A percentile compares a stretch with the other conserved stretches of the same genome.
Conservation (phyloP, 2,888 invertebrate species). For the Apamea epomidion region DNA sequence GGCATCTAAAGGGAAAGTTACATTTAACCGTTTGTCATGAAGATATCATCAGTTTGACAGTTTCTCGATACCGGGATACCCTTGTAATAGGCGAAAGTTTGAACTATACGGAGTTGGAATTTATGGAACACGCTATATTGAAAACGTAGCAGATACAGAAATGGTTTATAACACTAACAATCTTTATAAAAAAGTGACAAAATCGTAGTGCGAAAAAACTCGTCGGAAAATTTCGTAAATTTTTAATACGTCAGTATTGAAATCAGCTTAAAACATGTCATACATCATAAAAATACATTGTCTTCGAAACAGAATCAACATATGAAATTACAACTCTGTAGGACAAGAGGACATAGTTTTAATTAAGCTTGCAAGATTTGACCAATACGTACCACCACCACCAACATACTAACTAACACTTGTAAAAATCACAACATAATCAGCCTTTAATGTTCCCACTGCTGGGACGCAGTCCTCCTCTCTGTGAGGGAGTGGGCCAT, state of each 20-base stretch:
- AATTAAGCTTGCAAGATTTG: too few species aligned
- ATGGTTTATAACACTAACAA: background rate
- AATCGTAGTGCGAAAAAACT: background rate
- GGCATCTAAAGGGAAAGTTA: conserved; percentile 39
- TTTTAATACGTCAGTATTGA: background rate
- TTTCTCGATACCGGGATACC: conserved; percentile 56
- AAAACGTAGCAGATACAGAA: background rate
- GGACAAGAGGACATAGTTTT: too few species aligned
- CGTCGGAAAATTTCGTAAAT: background rate
- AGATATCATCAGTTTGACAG: conserved; percentile 66
- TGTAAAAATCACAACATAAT: too few species aligned
- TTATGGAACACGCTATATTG: conserved; percentile 23
- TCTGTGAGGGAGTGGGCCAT: too few species aligned
- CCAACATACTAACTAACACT: too few species aligned
- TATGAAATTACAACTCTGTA: too few species aligned
- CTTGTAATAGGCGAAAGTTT: conserved; percentile 58
- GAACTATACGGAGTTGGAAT: conserved; percentile 41
- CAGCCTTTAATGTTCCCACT: too few species aligned
- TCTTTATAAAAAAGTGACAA: background rate
- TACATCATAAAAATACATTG: too few species aligned
- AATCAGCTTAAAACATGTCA: background rate
- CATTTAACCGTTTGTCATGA: conserved; percentile 61
- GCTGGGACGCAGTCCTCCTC: too few species aligned
- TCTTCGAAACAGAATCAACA: too few species aligned
- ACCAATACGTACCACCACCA: too few species aligned